Base-by-base conservation (phyloP, 2,888 invertebrate genomes). In the Tupiocoris notatus region DNA sequence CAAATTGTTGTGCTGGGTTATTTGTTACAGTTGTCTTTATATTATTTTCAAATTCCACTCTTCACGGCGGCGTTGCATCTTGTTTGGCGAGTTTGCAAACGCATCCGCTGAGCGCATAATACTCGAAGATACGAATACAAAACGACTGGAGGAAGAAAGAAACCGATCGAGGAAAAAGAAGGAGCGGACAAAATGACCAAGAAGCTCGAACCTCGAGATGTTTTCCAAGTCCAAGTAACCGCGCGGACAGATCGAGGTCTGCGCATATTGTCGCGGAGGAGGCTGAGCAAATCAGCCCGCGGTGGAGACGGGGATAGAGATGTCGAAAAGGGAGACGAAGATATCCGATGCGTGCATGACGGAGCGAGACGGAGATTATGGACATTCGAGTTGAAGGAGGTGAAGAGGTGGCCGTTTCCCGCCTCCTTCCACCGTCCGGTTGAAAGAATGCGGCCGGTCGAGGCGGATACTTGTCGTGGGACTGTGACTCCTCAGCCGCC, bases 211-310 rank as follows among this genome's bases (percentile, higher is more conserved):
- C 64, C 39, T 24, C 18, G 25, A 20, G 24, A 25, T 65, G 25
- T 65, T 39, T 65, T 65, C 39, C 24, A 65, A 65, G 65, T 18
- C 25, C 39, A 18, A 39, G 39, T 39, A 39, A 39, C 39, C 39
- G 25, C 25, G n/a, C 39, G 39, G 65, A 39, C 65, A 65, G 65
- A 25, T 65, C 65, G 65, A 65, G 65, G 25, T 65, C 65, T 65
- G 65, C 64, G 64, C 64, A 64, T 64, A 64, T 64, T 64, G 64
- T 64, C 64, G 64, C 64, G 64, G 64, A 39, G 39, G 39, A 39
- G 39, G 39, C 39, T 39, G 39, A 39, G 39, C 39, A 12, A 39
- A 39, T 39, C 6, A 39, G 39, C 39, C 12, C 39, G 39, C 39
- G 6, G 39, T 7, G 39, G 6, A 39, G 39, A 12, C 6, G 12